Conservation (phyloP, 2,113 vertebrate species). For the Dasypus novemcinctus region DNA sequence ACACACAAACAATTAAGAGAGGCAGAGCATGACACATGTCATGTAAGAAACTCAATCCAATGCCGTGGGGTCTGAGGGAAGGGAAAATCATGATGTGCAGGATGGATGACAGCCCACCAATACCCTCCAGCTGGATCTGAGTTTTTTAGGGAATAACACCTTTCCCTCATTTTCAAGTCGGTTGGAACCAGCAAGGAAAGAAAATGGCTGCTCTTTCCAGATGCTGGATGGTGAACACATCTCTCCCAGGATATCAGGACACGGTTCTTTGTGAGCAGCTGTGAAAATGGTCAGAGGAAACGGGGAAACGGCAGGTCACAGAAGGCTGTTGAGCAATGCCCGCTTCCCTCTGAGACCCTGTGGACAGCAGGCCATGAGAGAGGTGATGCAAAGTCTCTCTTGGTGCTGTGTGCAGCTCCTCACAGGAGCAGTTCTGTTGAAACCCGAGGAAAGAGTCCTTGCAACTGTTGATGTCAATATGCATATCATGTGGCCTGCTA, state of each 20-base stretch:
- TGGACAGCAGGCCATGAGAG: background rate
- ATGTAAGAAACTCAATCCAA: background rate
- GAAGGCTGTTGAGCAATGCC: background rate
- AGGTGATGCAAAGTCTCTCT: background rate
- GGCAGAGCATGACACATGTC: background rate
- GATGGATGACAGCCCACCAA: background rate
- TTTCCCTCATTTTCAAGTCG: background rate
- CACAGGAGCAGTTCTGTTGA: conserved; percentile 36
- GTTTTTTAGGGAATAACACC: background rate
- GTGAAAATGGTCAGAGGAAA: background rate
- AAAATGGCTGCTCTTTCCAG: background rate
- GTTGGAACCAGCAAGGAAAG: background rate
- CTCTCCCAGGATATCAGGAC: background rate
- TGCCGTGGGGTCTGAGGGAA: background rate
- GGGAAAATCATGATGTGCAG: too few relatives aligned
- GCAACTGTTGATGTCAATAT: conserved; percentile 51
- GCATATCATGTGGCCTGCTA: background rate
- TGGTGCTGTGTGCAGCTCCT: background rate
- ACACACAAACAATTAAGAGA: background rate
- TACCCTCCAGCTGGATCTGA: background rate
- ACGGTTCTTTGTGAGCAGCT: background rate
- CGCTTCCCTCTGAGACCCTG: background rate
- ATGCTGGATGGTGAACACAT: background rate
- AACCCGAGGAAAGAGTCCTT: conserved; percentile 62
- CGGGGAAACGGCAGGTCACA: background rate